Base-by-base conservation (phyloP, 2,888 invertebrate species). In the Caenorhabditis doughertyi region DNA sequence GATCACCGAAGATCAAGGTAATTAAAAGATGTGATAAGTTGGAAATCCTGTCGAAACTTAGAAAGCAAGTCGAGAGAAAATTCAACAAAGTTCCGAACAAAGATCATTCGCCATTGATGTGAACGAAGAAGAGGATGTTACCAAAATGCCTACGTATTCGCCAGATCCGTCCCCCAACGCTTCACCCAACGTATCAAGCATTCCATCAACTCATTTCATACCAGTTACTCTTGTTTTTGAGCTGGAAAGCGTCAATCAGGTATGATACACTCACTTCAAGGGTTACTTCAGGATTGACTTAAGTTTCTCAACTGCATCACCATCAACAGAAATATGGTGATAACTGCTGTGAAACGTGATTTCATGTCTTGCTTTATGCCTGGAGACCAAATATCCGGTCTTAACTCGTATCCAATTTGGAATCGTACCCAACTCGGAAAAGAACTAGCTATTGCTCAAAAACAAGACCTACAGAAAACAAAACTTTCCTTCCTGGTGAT, bases 261-360 rank as follows among this genome's bases (percentile, higher is more conserved):
- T 56, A 4, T 35, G 32, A n/a, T 55, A 18, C 13, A 25, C n/a
- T 13, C 3, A 25, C 7, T 3, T 16, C 16, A 11, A 42, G 9
- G 39, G 35, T 9, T 7, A 5, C 35, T 35, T 5, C 16, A 25
- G 21, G 2, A 8, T 29, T 64, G 1, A 16, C 3, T 27, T 64
- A 18, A 64, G 55, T 53, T 68, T 42, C 25, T 55, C 29, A 27
- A 16, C 5, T 11, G 25, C 7, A 29, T 70, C 8, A 27, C 11
- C 2, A 27, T 53, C 18, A 72, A 58, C 25, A 39, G 21, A 42
- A 72, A 72, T 51, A 62, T 72, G 72, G 42, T 72, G 0, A 18
- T 72, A 9, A 62, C 39, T 7, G 3, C 11, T 23, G 72, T 72
- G 18, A 35, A n/a, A 42, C 51, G 51, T 16, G 23, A 23, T 13